Evolutionary conservation across 1,140 invertebrate genomes (phyloP), one percentile per base, ranked within the genome.

Genomic region (Drosophila chauvacae): DNA sequence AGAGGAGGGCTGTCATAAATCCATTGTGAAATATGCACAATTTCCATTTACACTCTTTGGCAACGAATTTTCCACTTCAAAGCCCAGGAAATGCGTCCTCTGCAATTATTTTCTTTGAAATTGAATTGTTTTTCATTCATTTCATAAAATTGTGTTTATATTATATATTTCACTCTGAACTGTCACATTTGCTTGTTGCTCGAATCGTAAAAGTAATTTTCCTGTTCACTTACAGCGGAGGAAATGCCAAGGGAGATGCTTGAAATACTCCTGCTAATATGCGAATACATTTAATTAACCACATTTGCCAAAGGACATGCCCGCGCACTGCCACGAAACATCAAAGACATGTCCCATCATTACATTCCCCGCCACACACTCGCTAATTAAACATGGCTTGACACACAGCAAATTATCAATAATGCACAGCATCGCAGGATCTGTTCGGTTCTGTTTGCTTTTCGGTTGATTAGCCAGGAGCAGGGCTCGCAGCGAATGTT

Each of bases 251-350:
- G 23, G 33, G 37, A 77, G 80, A 77, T 80, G 65, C 65, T 69
- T 63, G 26, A 66, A 80, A 77, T 83, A 69, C 75, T 82, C 69
- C 26, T 42, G 57, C 72, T 77, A 69, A 90, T 78, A 75, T 88
- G 73, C 74, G 62, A 72, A 66, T 62, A 66, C 81, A 90, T 84
- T 90, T 90, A 88, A 88, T 88, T 88, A 88, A 88, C 85, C 80
- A 68, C 85, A 84, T 80, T 81, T 78, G 61, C 47, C 60, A 59
- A 79, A 48, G 47, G 39, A 70, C 61, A 76, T 37, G 33, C 39
- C 50, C 35, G 35, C 53, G 23, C 42, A 70, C 20, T 61, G 10
- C 50, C 59, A 37, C n/a, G 51, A 41, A 59, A 88, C 84, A 88
- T 88, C 85, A 88, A 88, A 88, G 72, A 61, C 65, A 83, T 70